Evolutionary conservation across 1,140 invertebrate genomes (phyloP).

Genomic region (Hetaerina americana): DNA sequence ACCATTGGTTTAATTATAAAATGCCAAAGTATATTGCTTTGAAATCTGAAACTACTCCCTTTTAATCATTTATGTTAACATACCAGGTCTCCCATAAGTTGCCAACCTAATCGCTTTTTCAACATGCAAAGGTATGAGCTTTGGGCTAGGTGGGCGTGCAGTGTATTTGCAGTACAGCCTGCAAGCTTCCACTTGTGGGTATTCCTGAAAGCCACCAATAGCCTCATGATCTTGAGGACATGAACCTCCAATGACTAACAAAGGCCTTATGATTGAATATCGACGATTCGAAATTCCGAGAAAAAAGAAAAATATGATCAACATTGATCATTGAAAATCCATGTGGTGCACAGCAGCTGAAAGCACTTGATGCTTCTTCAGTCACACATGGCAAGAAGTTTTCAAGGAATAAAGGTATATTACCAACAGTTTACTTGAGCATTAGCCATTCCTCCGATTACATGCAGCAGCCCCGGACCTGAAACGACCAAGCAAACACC

Average conservation of each 20-base stretch:
- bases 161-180: slow-evolving; percentile 82
- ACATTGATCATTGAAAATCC: background rate
- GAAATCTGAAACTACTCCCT: slow-evolving; percentile 9
- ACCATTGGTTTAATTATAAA: no score
- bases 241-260: slow-evolving; percentile 82
- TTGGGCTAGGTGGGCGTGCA: slow-evolving; percentile 65
- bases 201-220: slow-evolving; percentile 92
- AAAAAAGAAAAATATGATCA: background rate
- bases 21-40: no score
- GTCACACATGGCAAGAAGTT: no score
- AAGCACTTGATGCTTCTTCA: no score
- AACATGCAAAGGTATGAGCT: slow-evolving; percentile 77
- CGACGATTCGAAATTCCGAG: background rate
- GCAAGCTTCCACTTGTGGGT: slow-evolving; percentile 64
- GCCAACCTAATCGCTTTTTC: slow-evolving; percentile 80
- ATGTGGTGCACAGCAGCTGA: no score
- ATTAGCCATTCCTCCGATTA: slow-evolving; percentile 88
- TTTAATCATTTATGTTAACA: background rate
- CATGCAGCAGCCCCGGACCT: slow-evolving; percentile 88
- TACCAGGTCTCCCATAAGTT: slow-evolving; percentile 71
- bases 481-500: slow-evolving; percentile 88
- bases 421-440: slow-evolving; percentile 91
- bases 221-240: slow-evolving; percentile 83
- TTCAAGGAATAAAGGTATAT: no score
- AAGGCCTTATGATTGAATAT: slow-evolving; percentile 52